Base-by-base conservation (phyloP, 92 coral and sea anemone genomes). In the Diadumene lineata region DNA sequence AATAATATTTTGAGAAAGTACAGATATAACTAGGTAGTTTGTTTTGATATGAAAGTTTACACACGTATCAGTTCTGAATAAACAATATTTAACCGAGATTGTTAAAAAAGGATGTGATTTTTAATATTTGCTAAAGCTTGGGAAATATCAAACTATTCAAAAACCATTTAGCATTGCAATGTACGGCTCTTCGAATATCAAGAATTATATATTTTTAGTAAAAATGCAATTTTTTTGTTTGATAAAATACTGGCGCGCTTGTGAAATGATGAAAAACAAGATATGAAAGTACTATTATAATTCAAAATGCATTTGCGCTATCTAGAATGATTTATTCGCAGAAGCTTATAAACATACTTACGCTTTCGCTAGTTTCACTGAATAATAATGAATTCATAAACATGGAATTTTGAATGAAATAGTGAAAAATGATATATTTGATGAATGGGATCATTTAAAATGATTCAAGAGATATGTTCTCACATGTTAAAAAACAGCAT, bases 91-190 rank as follows among this genome's bases (percentile, higher is more conserved):
- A 16, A 23, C 4, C 25, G 60, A 53, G 25, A 53, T 16, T 16
- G 60, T 16, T 4, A 16, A 53, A 3, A 16, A 53, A 16, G 10
- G 53, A 46, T 9, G 60, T 8, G 60, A 16, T 22, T 22, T 53
- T 16, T 46, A 46, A 46, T 16, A 31, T 58, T 58, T 58, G 31
- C 64, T 26, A 58, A 58, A 11, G 26, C 29, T 15, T 58, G 9
- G 31, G 2, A 58, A 58, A 58, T 19, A 58, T 58, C 29, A 58
- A 58, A 58, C 26, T 58, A 58, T 58, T 58, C 64, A 19, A 4
- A 7, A 58, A 11, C 1, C 64, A 31, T 58, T 21, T 58, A 58
- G 30, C 26, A 11, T 22, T 58, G 31, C 22, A 58, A 58, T 8
- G 9, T 22, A 11, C 22, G 26, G 13, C 31, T 22, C 53, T n/a